Evolutionary conservation across 2,797 vertebrate genomes (phyloP).

Genomic region (Columba guinea): DNA sequence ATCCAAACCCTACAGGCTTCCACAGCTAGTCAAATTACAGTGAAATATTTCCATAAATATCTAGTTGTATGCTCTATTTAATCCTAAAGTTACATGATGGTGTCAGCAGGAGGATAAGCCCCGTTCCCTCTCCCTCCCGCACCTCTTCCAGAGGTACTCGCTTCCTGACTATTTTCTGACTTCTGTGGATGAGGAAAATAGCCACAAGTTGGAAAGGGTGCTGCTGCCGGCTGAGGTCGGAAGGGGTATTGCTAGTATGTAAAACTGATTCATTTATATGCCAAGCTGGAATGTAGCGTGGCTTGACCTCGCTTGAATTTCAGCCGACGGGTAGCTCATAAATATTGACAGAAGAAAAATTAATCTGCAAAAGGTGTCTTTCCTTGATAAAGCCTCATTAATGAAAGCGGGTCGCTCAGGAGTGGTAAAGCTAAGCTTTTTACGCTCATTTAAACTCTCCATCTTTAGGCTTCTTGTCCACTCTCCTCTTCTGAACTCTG

Average conservation of each 20-base stretch:
- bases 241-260: not conserved
- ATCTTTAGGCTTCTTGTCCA: not conserved
- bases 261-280: not conserved
- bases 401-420: not conserved
- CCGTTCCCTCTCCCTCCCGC: not conserved
- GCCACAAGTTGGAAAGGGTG: not conserved
- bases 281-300: not conserved
- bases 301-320: not conserved
- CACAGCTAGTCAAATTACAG: not conserved
- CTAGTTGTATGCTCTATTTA: not conserved
- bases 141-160: not conserved
- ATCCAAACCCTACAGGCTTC: not conserved
- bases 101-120: not conserved
- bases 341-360: not conserved
- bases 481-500: not conserved
- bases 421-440: not conserved
- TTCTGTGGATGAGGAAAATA: not conserved
- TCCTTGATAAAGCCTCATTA: not conserved
- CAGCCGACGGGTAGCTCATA: not conserved
- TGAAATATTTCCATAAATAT: not conserved
- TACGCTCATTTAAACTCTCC: rapidly evolving
- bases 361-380: not conserved
- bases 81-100: not conserved
- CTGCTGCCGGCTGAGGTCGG: not conserved
- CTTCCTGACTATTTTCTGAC: not conserved